Base-by-base conservation (phyloP, 2,888 invertebrate species). In the Orthosia gracilis region DNA sequence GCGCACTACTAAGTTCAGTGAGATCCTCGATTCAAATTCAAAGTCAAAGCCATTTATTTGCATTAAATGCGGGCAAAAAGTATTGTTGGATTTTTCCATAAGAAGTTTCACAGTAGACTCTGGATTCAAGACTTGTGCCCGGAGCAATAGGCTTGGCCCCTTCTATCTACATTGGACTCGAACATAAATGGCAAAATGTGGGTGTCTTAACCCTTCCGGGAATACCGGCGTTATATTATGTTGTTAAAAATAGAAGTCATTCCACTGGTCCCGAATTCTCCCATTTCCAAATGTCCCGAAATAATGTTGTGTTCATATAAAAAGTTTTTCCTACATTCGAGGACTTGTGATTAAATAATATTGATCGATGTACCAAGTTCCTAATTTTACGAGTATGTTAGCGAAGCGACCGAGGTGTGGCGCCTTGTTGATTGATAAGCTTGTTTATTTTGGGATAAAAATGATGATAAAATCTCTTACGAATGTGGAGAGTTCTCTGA, bases 371-470 rank as follows among this genome's bases (percentile, higher is more conserved):
- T 59, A 61, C 23, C 40, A 61, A 83, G 71, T 83, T 78, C 31
- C 52, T 72, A 71, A 78, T 74, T 79, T 64, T 59, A 64, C 59
- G 52, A 67, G 69, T 70, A 68, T 71, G 68, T 78, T 62, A 58
- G 70, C 71, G 47, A 74, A 82, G 72, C 26, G 61, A 75, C 40
- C 26, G 57, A 78, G 87, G 85, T 73, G 87, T 54, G 86, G 73
- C 69, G 70, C 67, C 50, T 49, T 50, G 49, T 71, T 78, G 64
- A 76, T 80, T 84, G 86, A 87, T 86, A 84, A 86, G 67, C 49
- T 26, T 86, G 69, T 86, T 86, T 86, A 82, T 78, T 87, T 86
- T 76, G 18, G 69, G 83, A 83, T 76, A 80, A 77, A 80, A 70
- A 72, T 54, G 62, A 49, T 61, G 78, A 85, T 83, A 82, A 52